phyloP scores from a whole-genome alignment of 92 coral and sea anemone species.

The Micromussa lordhowensis region DNA sequence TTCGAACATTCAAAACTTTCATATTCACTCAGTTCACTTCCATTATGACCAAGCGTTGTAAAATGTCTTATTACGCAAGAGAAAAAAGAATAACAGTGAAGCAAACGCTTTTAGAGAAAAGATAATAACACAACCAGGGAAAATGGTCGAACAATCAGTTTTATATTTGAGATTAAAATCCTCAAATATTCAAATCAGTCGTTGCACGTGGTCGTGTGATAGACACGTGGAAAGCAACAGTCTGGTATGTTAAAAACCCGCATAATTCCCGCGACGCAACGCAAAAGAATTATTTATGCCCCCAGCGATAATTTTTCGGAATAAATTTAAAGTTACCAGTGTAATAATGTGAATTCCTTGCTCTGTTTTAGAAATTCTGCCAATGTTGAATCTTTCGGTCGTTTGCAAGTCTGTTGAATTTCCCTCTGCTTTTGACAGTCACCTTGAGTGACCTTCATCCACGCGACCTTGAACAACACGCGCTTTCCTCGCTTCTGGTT shows the following conservation, averaged over 20 bases:
- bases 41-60: neutral
- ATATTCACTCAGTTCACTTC: neutral
- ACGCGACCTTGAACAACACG: conserved; percentile 13
- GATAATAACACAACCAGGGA: neutral
- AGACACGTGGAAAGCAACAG: conserved; percentile 14
- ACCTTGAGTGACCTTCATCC: conserved; percentile 41
- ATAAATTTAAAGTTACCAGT: neutral
- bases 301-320: neutral
- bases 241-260: neutral
- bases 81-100: neutral
- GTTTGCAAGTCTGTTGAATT: too few species aligned
- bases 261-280: neutral
- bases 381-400: neutral
- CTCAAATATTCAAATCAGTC: neutral
- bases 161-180: too few species aligned
- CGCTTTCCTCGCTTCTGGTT: conserved; percentile 11
- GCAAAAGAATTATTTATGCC: neutral
- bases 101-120: neutral
- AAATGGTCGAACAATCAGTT: neutral
- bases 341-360: neutral
- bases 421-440: neutral
- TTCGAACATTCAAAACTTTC: neutral
- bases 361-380: neutral
- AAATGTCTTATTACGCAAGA: neutral
- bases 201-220: neutral